A percentile compares a stretch with the other conserved stretches of the same genome.
Conservation (phyloP, 2,113 vertebrate species). For the Lates calcarifer region DNA sequence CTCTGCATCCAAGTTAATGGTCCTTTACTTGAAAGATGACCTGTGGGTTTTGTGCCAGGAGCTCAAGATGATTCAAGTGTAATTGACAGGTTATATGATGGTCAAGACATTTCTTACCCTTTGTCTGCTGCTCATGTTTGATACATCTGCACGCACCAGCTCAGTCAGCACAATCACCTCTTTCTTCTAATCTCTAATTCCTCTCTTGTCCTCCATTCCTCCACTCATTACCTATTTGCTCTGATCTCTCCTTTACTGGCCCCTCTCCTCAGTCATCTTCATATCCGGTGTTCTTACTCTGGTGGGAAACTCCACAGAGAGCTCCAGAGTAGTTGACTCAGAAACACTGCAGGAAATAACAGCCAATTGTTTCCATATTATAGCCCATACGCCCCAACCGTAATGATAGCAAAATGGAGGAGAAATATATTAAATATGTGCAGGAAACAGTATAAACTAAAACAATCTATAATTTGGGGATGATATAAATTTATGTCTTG, state of each 20-base stretch:
- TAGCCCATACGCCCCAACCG: not conserved
- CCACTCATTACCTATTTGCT: slow-evolving; percentile 28
- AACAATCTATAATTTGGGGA: not conserved
- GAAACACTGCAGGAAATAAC: slow-evolving; percentile 26
- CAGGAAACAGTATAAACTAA: not conserved
- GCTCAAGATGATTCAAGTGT: slow-evolving; percentile 30
- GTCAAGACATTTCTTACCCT: slow-evolving; percentile 38
- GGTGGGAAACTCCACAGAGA: not conserved
- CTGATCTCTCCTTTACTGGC: slow-evolving; percentile 24
- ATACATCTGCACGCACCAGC: slow-evolving; percentile 42
- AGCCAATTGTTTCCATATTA: not conserved
- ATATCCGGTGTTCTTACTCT: slow-evolving; percentile 5
- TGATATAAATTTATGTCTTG: not conserved
- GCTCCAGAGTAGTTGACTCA: slow-evolving; percentile 7
- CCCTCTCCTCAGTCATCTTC: slow-evolving; percentile 20
- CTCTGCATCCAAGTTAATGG: slow-evolving; percentile 30
- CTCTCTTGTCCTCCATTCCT: slow-evolving; percentile 13
- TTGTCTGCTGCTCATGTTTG: slow-evolving; percentile 47
- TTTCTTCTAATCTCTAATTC: slow-evolving; percentile 17
- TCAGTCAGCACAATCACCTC: slow-evolving; percentile 48
- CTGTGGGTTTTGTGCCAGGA: slow-evolving; percentile 30
- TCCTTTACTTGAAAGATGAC: slow-evolving; percentile 48
- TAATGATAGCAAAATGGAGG: not conserved
- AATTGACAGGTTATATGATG: slow-evolving; percentile 55
- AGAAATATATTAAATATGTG: not conserved